phyloP scores from a whole-genome alignment of 2,113 vertebrate species.

The Boulengeromyrus knoepffleri region DNA sequence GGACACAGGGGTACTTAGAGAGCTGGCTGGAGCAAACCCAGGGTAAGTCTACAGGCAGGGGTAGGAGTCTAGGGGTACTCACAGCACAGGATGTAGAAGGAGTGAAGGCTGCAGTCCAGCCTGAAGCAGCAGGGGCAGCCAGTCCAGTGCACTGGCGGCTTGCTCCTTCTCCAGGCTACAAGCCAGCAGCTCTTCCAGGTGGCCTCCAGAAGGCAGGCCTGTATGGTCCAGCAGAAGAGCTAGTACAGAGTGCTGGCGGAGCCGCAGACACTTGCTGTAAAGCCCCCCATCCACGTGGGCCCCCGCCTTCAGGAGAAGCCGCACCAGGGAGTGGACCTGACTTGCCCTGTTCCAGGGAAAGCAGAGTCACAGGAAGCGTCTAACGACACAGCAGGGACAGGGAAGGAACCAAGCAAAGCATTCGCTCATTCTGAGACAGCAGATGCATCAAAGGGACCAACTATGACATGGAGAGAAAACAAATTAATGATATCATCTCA shows the following conservation, averaged over 20 bases:
- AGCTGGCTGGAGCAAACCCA: neutral
- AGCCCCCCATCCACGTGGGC: conserved; percentile 43
- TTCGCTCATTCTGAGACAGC: neutral
- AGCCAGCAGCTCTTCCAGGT: conserved; percentile 38
- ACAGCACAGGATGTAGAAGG: conserved; percentile 66
- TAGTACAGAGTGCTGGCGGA: neutral
- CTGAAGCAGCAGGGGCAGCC: conserved; percentile 77
- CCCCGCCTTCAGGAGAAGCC: conserved; percentile 49
- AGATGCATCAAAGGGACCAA: neutral
- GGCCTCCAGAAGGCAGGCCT: conserved; percentile 29
- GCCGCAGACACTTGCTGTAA: neutral
- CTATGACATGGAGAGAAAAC: neutral
- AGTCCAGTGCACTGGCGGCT: conserved; percentile 46
- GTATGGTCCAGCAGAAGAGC: neutral
- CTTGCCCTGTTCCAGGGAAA: neutral
- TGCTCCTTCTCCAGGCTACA: conserved; percentile 33
- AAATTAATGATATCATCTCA: neutral
- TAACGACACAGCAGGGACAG: neutral
- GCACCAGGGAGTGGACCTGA: conserved; percentile 25
- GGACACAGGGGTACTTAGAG: neutral
- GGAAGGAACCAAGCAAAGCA: neutral
- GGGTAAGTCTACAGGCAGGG: neutral
- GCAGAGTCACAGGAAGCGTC: neutral
- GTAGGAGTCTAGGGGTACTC: conserved; percentile 35
- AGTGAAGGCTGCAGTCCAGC: conserved; percentile 74